Evolutionary conservation across 1,140 invertebrate species (phyloP).

Genomic region (Plodia interpunctella): DNA sequence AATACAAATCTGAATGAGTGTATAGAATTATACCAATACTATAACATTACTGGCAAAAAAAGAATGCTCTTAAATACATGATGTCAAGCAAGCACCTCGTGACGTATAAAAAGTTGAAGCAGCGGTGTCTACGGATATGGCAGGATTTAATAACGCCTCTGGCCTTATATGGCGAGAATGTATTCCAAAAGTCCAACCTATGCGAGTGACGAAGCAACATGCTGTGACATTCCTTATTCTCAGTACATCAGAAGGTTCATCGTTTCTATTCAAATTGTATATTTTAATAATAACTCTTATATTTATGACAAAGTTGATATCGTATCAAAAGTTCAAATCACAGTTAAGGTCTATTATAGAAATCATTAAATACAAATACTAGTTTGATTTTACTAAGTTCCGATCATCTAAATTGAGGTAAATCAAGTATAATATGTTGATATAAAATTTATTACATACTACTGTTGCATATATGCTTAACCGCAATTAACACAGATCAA

Average conservation of each 20-base stretch:
- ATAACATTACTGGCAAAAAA: constrained; percentile 2
- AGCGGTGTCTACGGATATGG: constrained; percentile 59
- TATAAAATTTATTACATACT: neutral
- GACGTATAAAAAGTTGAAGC: constrained; percentile 47
- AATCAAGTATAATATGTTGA: too few relatives aligned
- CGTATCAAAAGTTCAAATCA: too few relatives aligned
- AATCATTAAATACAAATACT: too few relatives aligned
- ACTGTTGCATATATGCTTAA: neutral
- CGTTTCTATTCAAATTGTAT: too few relatives aligned
- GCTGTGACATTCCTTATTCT: constrained; percentile 24
- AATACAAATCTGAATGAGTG: neutral
- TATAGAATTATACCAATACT: constrained; percentile 1
- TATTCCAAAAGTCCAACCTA: constrained; percentile 20
- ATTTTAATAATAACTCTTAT: too few relatives aligned
- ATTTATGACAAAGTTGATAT: too few relatives aligned
- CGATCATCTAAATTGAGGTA: too few relatives aligned
- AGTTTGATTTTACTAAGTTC: too few relatives aligned
- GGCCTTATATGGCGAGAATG: constrained; percentile 37
- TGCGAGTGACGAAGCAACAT: constrained; percentile 5
- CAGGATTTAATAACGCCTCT: constrained; percentile 58
- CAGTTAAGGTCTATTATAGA: too few relatives aligned
- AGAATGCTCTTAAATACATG: constrained; percentile 8
- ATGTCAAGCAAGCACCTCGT: constrained; percentile 18
- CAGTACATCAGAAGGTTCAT: constrained; percentile 8
- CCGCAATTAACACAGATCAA: constrained; percentile 1